Evolutionary conservation across 2,797 vertebrate genomes (phyloP).

Genomic region (Myotis planiceps): DNA sequence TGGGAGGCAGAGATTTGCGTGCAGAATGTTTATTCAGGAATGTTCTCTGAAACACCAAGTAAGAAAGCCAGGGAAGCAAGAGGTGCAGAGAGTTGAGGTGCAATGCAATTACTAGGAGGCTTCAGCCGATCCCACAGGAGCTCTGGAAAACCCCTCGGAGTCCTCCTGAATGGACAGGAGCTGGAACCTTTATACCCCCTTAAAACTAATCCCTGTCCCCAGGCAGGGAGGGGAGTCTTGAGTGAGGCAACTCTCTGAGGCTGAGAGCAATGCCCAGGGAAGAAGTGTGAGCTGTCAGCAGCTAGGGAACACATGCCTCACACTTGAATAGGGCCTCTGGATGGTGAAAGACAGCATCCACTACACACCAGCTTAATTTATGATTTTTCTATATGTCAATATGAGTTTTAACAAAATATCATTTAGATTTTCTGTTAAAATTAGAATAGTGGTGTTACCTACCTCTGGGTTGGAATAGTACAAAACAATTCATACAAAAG

Average conservation of each 20-base stretch:
- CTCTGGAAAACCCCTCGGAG: neutral
- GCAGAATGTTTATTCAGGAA: neutral
- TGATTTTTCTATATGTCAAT: neutral
- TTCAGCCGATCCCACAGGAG: neutral
- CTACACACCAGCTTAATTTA: neutral
- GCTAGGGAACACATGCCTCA: neutral
- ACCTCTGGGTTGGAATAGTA: neutral
- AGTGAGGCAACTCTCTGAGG: neutral
- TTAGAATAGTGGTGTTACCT: neutral
- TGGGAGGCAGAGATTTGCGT: neutral
- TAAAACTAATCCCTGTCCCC: neutral
- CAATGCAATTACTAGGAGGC: too few species aligned
- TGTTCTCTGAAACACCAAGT: neutral
- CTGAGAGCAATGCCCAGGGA: neutral
- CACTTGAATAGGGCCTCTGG: neutral
- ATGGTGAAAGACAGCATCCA: neutral
- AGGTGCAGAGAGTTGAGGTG: neutral
- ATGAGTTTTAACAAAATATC: neutral
- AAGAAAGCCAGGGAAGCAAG: neutral
- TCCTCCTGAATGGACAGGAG: neutral
- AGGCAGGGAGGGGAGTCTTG: neutral
- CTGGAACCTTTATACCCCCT: neutral
- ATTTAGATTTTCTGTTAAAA: neutral
- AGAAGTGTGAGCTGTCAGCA: neutral
- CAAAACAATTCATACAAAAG: neutral